Conservation (phyloP, 2,888 invertebrate genomes). For the Euzophera pinguis region DNA sequence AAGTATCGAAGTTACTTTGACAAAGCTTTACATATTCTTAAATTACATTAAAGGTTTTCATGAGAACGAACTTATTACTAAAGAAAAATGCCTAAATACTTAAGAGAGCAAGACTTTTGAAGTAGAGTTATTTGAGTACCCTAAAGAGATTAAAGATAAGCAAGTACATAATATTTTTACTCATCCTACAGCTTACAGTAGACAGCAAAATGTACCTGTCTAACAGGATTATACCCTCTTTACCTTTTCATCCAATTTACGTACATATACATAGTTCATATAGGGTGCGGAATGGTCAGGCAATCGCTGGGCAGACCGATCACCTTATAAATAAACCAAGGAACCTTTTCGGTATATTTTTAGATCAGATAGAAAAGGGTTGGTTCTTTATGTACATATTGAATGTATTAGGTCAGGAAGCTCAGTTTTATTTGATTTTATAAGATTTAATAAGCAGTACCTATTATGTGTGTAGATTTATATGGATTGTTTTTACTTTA, state of each 20-base stretch:
- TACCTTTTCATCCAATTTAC: constrained; percentile 4
- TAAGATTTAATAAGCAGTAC: neutral
- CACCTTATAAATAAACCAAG: constrained; percentile 12
- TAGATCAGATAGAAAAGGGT: constrained; percentile 1
- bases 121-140: too few species aligned
- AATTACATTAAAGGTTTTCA: too few species aligned
- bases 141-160: neutral
- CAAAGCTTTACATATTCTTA: too few species aligned
- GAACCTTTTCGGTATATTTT: constrained; percentile 3
- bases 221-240: neutral
- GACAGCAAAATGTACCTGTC: neutral
- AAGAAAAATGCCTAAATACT: too few species aligned
- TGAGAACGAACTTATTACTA: too few species aligned
- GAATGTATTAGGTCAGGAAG: neutral
- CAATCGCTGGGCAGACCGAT: neutral
- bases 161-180: neutral
- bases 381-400: neutral
- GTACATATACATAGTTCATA: constrained; percentile 1
- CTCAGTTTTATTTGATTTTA: neutral
- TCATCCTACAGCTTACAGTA: neutral
- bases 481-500: too few species aligned
- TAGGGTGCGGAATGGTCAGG: neutral
- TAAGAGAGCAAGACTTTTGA: too few species aligned
- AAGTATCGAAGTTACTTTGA: too few species aligned
- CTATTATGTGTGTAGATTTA: too few species aligned